A percentile compares a stretch with the other conserved stretches of the same genome.
Conservation (phyloP, 2,888 invertebrate genomes). For the Drosophila diplacantha region DNA sequence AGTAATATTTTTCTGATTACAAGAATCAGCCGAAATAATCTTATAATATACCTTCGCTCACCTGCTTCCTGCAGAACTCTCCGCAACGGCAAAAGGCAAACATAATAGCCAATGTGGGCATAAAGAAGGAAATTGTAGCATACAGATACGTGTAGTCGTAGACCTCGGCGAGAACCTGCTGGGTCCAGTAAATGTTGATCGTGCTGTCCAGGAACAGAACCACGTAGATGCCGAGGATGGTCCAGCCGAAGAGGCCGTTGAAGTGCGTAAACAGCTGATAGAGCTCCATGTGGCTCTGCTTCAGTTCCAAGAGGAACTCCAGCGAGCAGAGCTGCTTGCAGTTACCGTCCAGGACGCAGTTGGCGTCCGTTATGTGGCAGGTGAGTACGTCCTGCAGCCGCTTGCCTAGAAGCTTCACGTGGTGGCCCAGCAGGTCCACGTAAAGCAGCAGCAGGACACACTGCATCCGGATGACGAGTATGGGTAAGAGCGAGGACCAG, state of each 20-base stretch:
- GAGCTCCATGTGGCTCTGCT: conserved; percentile 60
- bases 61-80: conserved; percentile 66
- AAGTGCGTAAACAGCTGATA: conserved; percentile 48
- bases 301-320: conserved; percentile 60
- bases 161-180: conserved; percentile 46
- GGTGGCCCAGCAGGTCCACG: conserved; percentile 47
- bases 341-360: conserved; percentile 48
- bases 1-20: too few species aligned
- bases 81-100: conserved; percentile 57
- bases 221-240: conserved; percentile 56
- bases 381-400: conserved; percentile 50
- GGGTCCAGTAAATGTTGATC: conserved; percentile 63
- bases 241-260: conserved; percentile 63
- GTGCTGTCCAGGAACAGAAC: conserved; percentile 62
- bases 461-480: conserved; percentile 46
- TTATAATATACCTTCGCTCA: conserved; percentile 13
- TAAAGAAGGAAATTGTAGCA: conserved; percentile 37
- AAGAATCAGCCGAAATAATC: too few species aligned
- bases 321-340: conserved; percentile 56
- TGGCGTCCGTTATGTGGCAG: conserved; percentile 38
- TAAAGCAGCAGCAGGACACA: conserved; percentile 49
- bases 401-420: conserved; percentile 47
- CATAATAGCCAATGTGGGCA: conserved; percentile 44
- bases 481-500: conserved; percentile 40
- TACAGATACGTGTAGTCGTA: conserved; percentile 49